Evolutionary conservation across 1,140 invertebrate species (phyloP), one percentile per base, ranked within the genome.

Genomic region (Zaprionus africanus): DNA sequence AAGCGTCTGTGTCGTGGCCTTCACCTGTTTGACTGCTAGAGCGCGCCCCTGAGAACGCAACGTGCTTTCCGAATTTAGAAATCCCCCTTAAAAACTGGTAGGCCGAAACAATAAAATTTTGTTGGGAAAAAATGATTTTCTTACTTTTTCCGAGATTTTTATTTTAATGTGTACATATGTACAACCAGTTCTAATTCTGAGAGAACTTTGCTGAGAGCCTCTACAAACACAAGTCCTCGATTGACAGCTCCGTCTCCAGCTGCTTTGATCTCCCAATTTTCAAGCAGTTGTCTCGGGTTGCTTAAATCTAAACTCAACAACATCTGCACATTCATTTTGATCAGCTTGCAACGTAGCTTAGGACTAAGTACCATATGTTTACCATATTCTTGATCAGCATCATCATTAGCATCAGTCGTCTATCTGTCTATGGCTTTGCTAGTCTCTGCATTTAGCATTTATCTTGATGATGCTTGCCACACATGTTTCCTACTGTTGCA

Each of bases 121-220:
- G 12, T 31, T 46, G 19, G 15, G 22, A 22, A 22, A 57, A 70
- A 54, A n/a, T 31, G 34, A n/a, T 19, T 49, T 65, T 65, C 76
- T 76, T 63, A 46, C 56, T 82, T 82, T 81, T 83, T 76, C 68
- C 81, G 63, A 75, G 64, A 70, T 34, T 76, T 80, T 57, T 56
- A 17, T 62, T 68, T 57, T 61, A 57, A 66, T 64, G 54, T 79
- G 81, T 72, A 79, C 67, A 56, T 60, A 62, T 68, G 78, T 57
- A 80, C 72, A 72, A 62, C 75, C 76, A 63, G 69, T 69, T 83
- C 38, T 54, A 69, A 36, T 71, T 73, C 77, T 83, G 67, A 83
- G 67, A 80, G 24, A 31, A 15, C 49, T 41, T 19, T 62, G 19
- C 46, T 58, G n/a, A 54, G 7, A 17, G 61, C 31, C 36, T 24